Conservation (phyloP, 2,888 invertebrate genomes). For the Pegoplata infirma region DNA sequence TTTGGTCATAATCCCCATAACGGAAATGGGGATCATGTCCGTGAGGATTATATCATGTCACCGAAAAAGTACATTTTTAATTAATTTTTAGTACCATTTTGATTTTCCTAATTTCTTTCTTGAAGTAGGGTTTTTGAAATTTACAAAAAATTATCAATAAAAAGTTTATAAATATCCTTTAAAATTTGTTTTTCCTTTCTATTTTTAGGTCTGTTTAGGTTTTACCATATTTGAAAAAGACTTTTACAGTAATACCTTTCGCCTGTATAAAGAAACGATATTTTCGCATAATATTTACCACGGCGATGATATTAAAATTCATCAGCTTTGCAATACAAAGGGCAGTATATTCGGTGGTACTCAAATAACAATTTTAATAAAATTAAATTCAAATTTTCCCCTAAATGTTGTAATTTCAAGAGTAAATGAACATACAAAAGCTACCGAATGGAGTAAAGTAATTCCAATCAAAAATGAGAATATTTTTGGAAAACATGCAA, state of each 20-base stretch:
- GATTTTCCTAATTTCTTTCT: no score
- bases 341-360: slow-evolving; percentile 27
- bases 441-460: slow-evolving; percentile 3
- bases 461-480: slow-evolving; percentile 1
- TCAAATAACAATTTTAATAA: slow-evolving; percentile 12
- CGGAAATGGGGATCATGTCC: no score
- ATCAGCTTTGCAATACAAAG: slow-evolving; percentile 26
- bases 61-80: no score
- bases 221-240: slow-evolving; percentile 47
- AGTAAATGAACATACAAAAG: slow-evolving; percentile 8
- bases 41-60: no score
- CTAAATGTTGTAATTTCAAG: slow-evolving; percentile 2
- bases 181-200: neutral
- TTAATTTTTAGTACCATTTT: no score
- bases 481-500: slow-evolving; percentile 15
- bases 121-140: no score
- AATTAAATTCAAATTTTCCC: neutral
- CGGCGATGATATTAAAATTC: slow-evolving; percentile 37
- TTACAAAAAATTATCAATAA: no score
- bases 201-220: slow-evolving; percentile 40
- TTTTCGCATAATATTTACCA: slow-evolving; percentile 33
- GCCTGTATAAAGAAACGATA: slow-evolving; percentile 29
- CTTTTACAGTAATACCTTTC: slow-evolving; percentile 5
- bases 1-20: no score
- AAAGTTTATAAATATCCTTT: no score